phyloP scores from a whole-genome alignment of 1,140 invertebrate genomes.

The Apocrypta bakeri region DNA sequence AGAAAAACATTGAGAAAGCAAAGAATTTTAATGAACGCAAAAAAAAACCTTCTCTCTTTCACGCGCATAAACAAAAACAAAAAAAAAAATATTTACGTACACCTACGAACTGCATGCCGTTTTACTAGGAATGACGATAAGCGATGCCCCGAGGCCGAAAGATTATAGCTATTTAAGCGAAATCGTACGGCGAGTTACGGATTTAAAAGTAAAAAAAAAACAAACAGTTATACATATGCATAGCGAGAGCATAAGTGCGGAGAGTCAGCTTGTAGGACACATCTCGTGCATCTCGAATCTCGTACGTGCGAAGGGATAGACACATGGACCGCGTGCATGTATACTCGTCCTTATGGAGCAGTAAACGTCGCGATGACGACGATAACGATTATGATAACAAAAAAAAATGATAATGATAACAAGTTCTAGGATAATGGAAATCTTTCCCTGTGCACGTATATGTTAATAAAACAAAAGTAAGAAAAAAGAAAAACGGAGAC shows the following conservation, averaged over 20 bases:
- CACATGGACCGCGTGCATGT: slow-evolving; percentile 1
- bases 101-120: slow-evolving; percentile 46
- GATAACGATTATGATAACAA: neutral
- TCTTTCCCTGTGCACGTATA: slow-evolving; percentile 20
- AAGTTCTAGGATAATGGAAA: slow-evolving; percentile 20
- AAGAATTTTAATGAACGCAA: slow-evolving; percentile 42
- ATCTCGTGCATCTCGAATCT: slow-evolving; percentile 23
- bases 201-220: neutral
- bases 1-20: slow-evolving; percentile 32
- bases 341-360: neutral
- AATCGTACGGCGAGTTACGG: neutral
- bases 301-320: slow-evolving; percentile 19
- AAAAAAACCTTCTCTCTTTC: slow-evolving; percentile 50
- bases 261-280: neutral
- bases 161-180: slow-evolving; percentile 13
- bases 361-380: slow-evolving; percentile 14
- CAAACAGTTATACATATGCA: slow-evolving; percentile 14
- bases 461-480: no score
- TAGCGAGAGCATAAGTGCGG: neutral
- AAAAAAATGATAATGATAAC: neutral
- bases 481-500: neutral
- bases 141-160: neutral
- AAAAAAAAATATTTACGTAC: slow-evolving; percentile 35
- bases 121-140: slow-evolving; percentile 27
- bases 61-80: slow-evolving; percentile 18